phyloP scores from a whole-genome alignment of 2,888 invertebrate genomes.

The Lasius fuliginosus region DNA sequence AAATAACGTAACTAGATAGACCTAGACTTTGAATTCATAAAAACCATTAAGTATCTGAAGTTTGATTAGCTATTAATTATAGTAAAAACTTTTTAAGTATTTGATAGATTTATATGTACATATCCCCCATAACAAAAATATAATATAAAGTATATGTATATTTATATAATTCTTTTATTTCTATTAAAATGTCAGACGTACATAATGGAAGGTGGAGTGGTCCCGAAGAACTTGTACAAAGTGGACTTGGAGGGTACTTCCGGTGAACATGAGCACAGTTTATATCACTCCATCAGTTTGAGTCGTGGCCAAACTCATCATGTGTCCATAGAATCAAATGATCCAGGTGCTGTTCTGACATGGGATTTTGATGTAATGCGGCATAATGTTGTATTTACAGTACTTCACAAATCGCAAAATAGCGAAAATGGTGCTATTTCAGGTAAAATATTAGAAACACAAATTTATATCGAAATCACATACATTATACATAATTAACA shows the following conservation, averaged over 20 bases:
- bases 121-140: background rate
- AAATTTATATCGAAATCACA: background rate
- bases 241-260: slow-evolving; percentile 85
- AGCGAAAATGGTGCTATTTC: slow-evolving; percentile 28
- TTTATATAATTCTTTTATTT: background rate
- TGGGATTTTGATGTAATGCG: slow-evolving; percentile 99
- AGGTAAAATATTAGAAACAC: slow-evolving; percentile 37
- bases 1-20: background rate
- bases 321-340: slow-evolving; percentile 92
- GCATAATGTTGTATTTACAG: slow-evolving; percentile 95
- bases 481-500: background rate
- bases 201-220: slow-evolving; percentile 95
- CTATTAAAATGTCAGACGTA: slow-evolving; percentile 88
- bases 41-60: slow-evolving; percentile 4
- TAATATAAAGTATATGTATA: background rate
- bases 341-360: slow-evolving; percentile 96
- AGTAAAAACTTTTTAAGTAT: slow-evolving; percentile 1
- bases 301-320: slow-evolving; percentile 92
- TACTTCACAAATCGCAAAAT: slow-evolving; percentile 87
- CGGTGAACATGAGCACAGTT: slow-evolving; percentile 89
- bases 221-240: slow-evolving; percentile 94
- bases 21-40: background rate
- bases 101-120: background rate
- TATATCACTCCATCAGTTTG: slow-evolving; percentile 91
- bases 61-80: slow-evolving; percentile 21